phyloP scores from a whole-genome alignment of 2,888 invertebrate genomes.

The Electrophaes corylata region DNA sequence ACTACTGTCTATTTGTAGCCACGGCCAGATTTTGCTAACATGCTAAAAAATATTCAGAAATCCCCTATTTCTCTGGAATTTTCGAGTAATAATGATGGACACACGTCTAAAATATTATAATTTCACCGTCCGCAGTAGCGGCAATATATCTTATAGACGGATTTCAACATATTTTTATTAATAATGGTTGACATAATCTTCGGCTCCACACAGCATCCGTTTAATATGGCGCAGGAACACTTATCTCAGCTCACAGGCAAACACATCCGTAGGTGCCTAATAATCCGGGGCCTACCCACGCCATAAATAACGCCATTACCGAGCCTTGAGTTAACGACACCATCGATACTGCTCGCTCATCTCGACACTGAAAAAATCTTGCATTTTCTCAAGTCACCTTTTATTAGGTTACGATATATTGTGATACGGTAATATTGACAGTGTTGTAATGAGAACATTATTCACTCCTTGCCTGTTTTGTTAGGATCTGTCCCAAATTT shows the following conservation, averaged over 20 bases:
- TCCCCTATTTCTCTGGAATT: too few relatives aligned
- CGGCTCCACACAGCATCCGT: too few relatives aligned
- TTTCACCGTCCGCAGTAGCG: too few relatives aligned
- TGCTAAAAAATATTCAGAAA: too few relatives aligned
- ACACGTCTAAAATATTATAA: too few relatives aligned
- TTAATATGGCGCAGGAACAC: slow-evolving; percentile 4
- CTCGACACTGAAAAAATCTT: slow-evolving; percentile 8
- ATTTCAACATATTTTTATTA: too few relatives aligned
- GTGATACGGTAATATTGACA: not conserved
- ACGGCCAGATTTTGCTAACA: too few relatives aligned
- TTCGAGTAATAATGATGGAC: too few relatives aligned
- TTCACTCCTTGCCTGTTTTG: not conserved
- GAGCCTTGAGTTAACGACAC: slow-evolving; percentile 22
- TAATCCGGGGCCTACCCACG: slow-evolving; percentile 5
- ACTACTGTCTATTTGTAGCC: too few relatives aligned
- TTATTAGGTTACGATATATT: not conserved
- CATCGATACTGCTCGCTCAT: slow-evolving; percentile 18
- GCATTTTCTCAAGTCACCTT: slow-evolving; percentile 5
- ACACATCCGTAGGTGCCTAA: slow-evolving; percentile 7
- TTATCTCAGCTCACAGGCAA: slow-evolving; percentile 14
- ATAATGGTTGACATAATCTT: too few relatives aligned
- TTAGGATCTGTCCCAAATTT: not conserved
- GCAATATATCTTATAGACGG: too few relatives aligned
- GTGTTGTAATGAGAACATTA: not conserved
- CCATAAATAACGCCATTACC: slow-evolving; percentile 32